Percentiles rank a stretch among this genome's conserved stretches.
Evolutionary conservation across 2,113 vertebrate genomes (phyloP).

Genomic region (Phyllostomus hastatus): DNA sequence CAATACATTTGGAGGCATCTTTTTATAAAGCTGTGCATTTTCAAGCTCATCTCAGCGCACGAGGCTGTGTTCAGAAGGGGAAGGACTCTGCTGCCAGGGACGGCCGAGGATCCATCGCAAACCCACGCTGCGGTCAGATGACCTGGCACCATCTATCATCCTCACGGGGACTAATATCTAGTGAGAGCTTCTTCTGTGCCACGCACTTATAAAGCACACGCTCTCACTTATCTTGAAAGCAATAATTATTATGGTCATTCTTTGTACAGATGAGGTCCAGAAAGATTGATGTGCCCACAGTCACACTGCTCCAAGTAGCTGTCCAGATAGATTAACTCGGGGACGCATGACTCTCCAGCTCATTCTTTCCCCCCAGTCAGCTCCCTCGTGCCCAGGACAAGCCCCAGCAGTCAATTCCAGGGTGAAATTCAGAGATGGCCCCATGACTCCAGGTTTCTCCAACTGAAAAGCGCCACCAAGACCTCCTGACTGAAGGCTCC

Average conservation of each 20-base stretch:
- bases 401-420: background rate
- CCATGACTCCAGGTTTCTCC: conserved; percentile 2
- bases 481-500: background rate
- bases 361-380: background rate
- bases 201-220: background rate
- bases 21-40: background rate
- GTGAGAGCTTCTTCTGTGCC: background rate
- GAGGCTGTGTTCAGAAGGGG: background rate
- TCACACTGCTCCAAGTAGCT: background rate
- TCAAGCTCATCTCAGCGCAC: background rate
- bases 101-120: background rate
- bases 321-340: background rate
- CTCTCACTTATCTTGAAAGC: conserved; percentile 5
- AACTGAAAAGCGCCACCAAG: background rate
- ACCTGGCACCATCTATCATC: background rate
- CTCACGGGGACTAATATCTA: background rate
- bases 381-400: background rate
- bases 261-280: background rate
- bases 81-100: background rate
- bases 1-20: background rate
- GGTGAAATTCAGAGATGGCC: background rate
- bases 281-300: background rate
- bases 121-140: background rate
- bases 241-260: background rate
- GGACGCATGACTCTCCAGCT: background rate